Evolutionary conservation across 2,797 vertebrate genomes (phyloP).

Genomic region (Megaceryle alcyon): DNA sequence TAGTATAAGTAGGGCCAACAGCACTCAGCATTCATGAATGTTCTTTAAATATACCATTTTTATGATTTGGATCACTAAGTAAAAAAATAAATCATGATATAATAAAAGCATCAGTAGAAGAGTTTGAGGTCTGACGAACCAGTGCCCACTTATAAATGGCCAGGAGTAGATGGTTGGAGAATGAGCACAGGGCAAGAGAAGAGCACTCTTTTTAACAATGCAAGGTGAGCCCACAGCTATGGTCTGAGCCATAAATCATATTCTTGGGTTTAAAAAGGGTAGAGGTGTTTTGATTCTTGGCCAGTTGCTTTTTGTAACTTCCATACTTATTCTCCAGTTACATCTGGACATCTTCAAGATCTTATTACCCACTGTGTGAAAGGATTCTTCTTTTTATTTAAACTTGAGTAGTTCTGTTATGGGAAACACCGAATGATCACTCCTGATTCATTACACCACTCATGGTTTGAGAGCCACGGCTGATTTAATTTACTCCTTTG

Average conservation of each 20-base stretch:
- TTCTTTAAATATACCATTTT: not conserved
- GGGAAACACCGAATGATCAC: not conserved
- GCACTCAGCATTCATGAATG: not conserved
- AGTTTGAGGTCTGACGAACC: not conserved
- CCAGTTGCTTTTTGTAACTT: not conserved
- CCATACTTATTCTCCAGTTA: not conserved
- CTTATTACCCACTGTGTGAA: not conserved
- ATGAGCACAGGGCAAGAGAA: not conserved
- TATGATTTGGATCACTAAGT: not conserved
- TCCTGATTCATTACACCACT: not conserved
- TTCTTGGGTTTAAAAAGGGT: not conserved
- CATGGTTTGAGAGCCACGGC: not conserved
- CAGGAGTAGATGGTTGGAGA: not conserved
- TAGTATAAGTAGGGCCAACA: not conserved
- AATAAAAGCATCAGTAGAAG: not conserved
- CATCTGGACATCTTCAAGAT: not conserved
- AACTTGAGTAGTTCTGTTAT: not conserved
- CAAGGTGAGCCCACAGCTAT: not conserved
- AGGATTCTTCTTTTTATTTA: not conserved
- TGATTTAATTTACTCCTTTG: not conserved
- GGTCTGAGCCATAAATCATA: not conserved
- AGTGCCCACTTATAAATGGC: not conserved
- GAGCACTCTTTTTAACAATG: not conserved
- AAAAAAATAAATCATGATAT: not conserved
- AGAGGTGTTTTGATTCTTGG: not conserved